Conservation (phyloP, 2,888 invertebrate species). For the Malthinus flaveolus region DNA sequence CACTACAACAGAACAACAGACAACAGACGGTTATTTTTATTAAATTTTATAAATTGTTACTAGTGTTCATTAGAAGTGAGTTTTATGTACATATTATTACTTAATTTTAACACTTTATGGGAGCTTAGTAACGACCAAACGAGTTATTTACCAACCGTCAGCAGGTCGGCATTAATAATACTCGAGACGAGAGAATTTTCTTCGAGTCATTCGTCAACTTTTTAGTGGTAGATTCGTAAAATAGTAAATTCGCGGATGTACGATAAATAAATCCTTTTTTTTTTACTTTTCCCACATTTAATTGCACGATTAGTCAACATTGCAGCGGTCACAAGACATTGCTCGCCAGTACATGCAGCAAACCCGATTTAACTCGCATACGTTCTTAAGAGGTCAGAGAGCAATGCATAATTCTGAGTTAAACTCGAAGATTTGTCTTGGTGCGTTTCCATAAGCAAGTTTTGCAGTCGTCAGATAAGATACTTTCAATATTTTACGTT, state of each 20-base stretch:
- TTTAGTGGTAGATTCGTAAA: too few species aligned
- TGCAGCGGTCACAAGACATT: constrained; percentile 5
- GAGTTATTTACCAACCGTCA: too few species aligned
- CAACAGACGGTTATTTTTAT: too few species aligned
- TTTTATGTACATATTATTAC: too few species aligned
- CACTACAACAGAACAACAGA: too few species aligned
- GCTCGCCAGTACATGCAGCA: constrained; percentile 1
- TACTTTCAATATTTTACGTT: constrained; percentile 14
- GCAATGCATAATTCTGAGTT: constrained; percentile 17
- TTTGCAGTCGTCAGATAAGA: constrained; percentile 14
- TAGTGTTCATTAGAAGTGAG: too few species aligned
- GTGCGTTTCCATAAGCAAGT: constrained; percentile 12
- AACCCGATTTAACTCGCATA: constrained; percentile 3
- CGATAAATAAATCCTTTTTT: background rate
- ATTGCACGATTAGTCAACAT: constrained; percentile 7
- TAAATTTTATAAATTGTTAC: too few species aligned
- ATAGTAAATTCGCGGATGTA: background rate
- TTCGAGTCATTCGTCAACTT: too few species aligned
- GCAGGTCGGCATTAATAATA: too few species aligned
- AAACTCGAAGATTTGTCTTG: constrained; percentile 22
- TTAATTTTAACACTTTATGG: too few species aligned
- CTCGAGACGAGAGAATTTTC: too few species aligned
- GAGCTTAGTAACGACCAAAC: too few species aligned
- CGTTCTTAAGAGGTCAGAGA: constrained; percentile 8
- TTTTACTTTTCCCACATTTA: background rate